Percentiles rank a stretch among this genome's conserved stretches.
Evolutionary conservation across 2,888 invertebrate genomes (phyloP).

Genomic region (Eulithis prunata): DNA sequence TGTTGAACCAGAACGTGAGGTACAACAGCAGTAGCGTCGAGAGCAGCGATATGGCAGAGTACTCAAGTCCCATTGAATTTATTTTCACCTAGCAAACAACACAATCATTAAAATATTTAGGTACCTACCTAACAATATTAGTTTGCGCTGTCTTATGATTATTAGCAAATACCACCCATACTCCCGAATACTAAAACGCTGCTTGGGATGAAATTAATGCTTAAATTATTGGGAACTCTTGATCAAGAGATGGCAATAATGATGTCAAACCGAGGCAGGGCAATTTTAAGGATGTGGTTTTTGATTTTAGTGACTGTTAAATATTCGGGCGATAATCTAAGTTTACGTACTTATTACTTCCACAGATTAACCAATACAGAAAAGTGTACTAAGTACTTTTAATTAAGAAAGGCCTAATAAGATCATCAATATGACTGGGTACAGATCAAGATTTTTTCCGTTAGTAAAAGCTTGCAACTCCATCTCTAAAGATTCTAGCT

Average conservation of each 20-base stretch:
- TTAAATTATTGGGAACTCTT: too few relatives aligned
- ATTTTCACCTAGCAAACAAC: slow-evolving; percentile 87
- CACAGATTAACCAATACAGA: background rate
- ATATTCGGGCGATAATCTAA: background rate
- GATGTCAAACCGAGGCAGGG: too few relatives aligned
- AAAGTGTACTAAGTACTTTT: background rate
- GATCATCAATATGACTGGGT: too few relatives aligned
- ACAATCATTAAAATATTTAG: slow-evolving; percentile 8
- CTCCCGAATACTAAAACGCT: too few relatives aligned
- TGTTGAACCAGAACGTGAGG: slow-evolving; percentile 92
- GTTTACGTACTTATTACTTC: background rate
- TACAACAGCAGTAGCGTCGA: slow-evolving; percentile 94
- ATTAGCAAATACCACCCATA: background rate
- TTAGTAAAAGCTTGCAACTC: too few relatives aligned
- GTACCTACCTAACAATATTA: too few relatives aligned
- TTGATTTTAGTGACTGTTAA: too few relatives aligned
- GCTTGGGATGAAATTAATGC: too few relatives aligned
- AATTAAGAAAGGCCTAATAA: background rate
- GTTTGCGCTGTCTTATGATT: background rate
- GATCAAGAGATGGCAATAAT: too few relatives aligned
- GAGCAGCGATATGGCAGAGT: slow-evolving; percentile 94
- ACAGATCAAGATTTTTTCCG: too few relatives aligned
- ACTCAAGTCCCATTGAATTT: slow-evolving; percentile 95
- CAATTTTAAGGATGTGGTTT: too few relatives aligned
- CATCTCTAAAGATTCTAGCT: too few relatives aligned